Base-by-base conservation (phyloP, 1,140 invertebrate species). In the Arctopsyche grandis region DNA sequence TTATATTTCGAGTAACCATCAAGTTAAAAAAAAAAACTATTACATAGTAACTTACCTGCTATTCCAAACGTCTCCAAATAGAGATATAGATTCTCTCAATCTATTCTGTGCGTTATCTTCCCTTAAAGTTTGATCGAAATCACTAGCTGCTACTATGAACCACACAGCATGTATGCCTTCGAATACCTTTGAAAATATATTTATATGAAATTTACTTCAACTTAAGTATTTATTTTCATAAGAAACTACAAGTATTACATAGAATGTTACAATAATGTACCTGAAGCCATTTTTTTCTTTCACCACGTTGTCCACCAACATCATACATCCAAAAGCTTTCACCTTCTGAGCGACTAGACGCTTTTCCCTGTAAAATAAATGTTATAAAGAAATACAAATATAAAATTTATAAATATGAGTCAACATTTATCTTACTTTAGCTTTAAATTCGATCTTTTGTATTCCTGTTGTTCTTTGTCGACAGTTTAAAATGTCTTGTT, bases 241-340 rank as follows among this genome's bases (percentile, higher is more conserved):
- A 16, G 7, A 46, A 46, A 46, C 14, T 9, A 46, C 44, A 12
- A 60, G 5, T 24, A 69, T n/a, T n/a, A n/a, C n/a, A n/a, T n/a
- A n/a, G n/a, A n/a, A n/a, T n/a, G n/a, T n/a, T 71, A 71, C 19
- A 71, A 44, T 58, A 58, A 46, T 46, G 83, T 82, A 92, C 91
- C 85, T 94, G 93, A 80, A 95, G 95, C 95, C 94, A 96, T 85
- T 95, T 95, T 83, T 93, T 93, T 24, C 95, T 86, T 84, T 96
- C 93, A 10, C 94, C 94, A 79, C 93, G 87, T 86, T 97, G 95
- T 0, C 95, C 95, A 0, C 93, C 93, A 0, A 94, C 93, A 83
- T 94, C 93, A 82, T 92, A 94, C 93, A 94, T 93, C 89, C 91
- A 93, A 85, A 94, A 94, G 21, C 90, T 88, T 81, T 93, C 92